Evolutionary conservation across 2,113 vertebrate species (phyloP).

Genomic region (Indicator indicator): DNA sequence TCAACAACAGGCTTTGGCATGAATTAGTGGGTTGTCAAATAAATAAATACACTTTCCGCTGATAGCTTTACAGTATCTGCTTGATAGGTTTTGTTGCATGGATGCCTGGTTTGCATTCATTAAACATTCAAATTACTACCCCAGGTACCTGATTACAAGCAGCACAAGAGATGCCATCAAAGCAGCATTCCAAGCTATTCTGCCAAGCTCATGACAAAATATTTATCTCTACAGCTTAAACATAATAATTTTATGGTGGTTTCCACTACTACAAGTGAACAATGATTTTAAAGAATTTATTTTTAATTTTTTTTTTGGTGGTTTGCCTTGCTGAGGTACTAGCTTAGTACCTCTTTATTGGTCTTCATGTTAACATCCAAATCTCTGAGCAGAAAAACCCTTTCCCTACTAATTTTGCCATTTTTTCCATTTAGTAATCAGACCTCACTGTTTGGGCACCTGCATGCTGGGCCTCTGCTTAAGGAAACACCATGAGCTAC

Average conservation of each 20-base stretch:
- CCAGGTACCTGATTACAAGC: constrained; percentile 3
- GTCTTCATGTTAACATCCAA: background rate
- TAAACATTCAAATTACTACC: background rate
- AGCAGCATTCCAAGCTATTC: background rate
- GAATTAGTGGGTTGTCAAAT: constrained; percentile 32
- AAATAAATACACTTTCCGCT: background rate
- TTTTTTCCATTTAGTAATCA: constrained; percentile 40
- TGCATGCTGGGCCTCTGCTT: constrained; percentile 32
- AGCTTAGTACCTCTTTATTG: background rate
- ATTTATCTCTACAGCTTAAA: background rate
- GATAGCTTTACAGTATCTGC: background rate
- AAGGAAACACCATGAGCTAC: constrained; percentile 20
- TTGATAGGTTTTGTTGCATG: background rate
- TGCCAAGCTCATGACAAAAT: background rate
- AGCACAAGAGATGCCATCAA: background rate
- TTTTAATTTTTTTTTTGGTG: background rate
- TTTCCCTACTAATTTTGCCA: background rate
- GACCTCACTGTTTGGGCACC: constrained; percentile 47
- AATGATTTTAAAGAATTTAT: background rate
- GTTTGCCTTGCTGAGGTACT: background rate
- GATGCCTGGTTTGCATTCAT: background rate
- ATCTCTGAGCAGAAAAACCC: background rate
- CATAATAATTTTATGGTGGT: background rate
- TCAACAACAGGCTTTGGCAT: background rate
- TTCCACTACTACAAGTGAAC: background rate